phyloP scores from a whole-genome alignment of 2,888 invertebrate species.

The Lycia hirtaria region DNA sequence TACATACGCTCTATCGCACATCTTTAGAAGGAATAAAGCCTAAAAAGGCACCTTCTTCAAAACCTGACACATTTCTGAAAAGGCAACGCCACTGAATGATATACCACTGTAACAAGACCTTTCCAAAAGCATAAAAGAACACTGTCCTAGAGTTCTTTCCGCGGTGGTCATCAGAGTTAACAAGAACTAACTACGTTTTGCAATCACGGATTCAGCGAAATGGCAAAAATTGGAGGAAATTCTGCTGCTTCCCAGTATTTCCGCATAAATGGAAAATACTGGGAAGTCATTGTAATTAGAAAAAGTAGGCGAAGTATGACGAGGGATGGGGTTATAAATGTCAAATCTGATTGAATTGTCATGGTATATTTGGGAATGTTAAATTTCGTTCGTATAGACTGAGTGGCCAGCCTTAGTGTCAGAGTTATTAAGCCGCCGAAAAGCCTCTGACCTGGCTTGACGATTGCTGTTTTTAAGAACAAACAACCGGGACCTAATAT shows the following conservation, averaged over 20 bases:
- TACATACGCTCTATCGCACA: no score
- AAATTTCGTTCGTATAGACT: no score
- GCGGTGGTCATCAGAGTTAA: slow-evolving; percentile 18
- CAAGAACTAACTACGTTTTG: slow-evolving; percentile 12
- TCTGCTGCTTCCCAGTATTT: slow-evolving; percentile 9
- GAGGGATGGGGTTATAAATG: background rate
- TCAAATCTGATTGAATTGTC: no score
- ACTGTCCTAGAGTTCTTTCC: background rate
- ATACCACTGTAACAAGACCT: slow-evolving; percentile 6
- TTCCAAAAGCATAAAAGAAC: background rate
- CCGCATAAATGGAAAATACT: background rate
- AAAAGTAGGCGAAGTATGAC: background rate
- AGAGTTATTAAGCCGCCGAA: no score
- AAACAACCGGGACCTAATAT: no score
- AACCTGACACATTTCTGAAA: slow-evolving; percentile 12
- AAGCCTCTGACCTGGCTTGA: no score
- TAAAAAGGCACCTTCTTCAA: background rate
- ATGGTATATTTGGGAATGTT: no score
- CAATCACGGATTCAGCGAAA: slow-evolving; percentile 23
- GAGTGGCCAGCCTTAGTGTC: no score
- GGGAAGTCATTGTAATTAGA: background rate
- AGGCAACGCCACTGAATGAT: background rate
- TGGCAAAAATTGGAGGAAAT: slow-evolving; percentile 9
- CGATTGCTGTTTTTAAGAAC: no score
- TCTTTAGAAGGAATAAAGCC: background rate